Base-by-base conservation (phyloP, 2,797 vertebrate species). In the Apogon talboti region DNA sequence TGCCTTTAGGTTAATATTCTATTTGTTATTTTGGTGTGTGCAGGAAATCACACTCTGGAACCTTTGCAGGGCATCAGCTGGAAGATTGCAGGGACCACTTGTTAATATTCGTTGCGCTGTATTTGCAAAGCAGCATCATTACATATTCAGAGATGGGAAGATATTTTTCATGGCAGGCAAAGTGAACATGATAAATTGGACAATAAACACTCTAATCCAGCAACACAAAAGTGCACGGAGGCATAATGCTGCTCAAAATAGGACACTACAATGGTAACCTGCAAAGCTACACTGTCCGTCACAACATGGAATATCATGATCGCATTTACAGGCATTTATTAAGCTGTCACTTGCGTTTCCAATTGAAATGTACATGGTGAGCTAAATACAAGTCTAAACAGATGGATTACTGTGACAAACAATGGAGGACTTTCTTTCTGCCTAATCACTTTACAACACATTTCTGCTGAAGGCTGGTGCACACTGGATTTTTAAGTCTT, bases 121-220 rank as follows among this genome's bases (percentile, higher is more conserved):
- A 85, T 89, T 89, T 90, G 68, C 75, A 83, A 87, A 85, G 84
- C 77, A 74, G 58, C 78, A 74, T 50, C 69, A 84, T 89, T 85
- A 83, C 76, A 84, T 85, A 87, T 91, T 89, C 79, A 84, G 76
- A 83, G 84, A 90, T 81, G n/a, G 73, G 53, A 45, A 83, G 80
- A 90, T 84, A 87, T 89, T 84, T 89, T 84, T 84, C 83, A 80
- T 70, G 73, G 80, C 84, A 81, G 82, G 87, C 79, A 86, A 91
- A 89, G 76, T 63, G 71, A 85, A 83, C 81, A 78, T 91, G 91
- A 93, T 92, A 85, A 92, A 93, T 93, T 89, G 86, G 78, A 93
- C 90, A 91, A 92, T 92, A 92, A 94, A 92, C 83, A 81, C 68
- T 85, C 57, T 87, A 92, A 93, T 90, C 80, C 84, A 82, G 81